Base-by-base conservation (phyloP, 2,797 vertebrate genomes). In the Ctenopoma kingsleyae region DNA sequence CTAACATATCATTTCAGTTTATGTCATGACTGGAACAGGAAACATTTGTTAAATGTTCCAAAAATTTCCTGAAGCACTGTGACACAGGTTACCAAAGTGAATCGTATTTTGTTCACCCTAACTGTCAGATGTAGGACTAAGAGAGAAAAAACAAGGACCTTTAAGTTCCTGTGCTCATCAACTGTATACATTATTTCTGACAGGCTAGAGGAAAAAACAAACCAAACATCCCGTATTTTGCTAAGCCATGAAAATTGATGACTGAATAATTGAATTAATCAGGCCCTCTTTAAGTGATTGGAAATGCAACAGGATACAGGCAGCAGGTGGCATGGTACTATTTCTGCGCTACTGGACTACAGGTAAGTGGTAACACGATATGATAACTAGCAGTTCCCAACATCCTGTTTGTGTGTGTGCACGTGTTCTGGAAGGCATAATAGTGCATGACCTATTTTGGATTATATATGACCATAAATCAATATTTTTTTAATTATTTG, bases 181-280 rank as follows among this genome's bases (percentile, higher is more conserved):
- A 52, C 71, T 77, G 63, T 66, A 80, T 66, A 81, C 69, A 66
- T 75, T 63, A 51, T 62, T 59, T 60, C 27, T 53, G 43, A 3
- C 52, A 71, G 70, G 62, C 56, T 30, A 10, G 56, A 43, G 60
- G 17, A 66, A 74, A 88, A 67, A 86, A 80, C 70, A 81, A 76
- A 73, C 60, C 71, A 81, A 82, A 83, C 74, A 76, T 83, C 71
- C 69, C 43, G 76, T 44, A 78, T 81, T 79, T 53, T 56, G 68
- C 85, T 71, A 87, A 89, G 87, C 86, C 83, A 83, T 88, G 89
- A 92, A 93, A 93, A 92, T 90, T 87, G 81, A 89, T 86, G 85
- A 79, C 78, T 92, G 93, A 94, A 94, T 94, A 93, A 95, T 93
- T 93, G 84, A 94, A 92, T 92, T 90, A 93, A 94, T 92, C 89